These are phyloP conservation scores for Collichthys lucidus DNA, from an alignment of 2,113 vertebrate species.

Conservation along the genomic window DNA sequence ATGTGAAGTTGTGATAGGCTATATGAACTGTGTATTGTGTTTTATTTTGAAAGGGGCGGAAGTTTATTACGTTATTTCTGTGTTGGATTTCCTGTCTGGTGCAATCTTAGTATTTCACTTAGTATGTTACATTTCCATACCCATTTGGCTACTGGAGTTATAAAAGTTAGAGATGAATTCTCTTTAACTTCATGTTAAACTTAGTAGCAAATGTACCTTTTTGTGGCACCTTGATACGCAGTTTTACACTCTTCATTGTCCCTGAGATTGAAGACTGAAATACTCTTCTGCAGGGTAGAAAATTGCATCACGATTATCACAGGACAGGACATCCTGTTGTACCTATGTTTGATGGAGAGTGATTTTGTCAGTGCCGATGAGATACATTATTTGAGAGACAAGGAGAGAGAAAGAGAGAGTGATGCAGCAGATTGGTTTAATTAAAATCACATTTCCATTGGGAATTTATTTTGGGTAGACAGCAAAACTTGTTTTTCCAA, in stretches of 20 bases:
- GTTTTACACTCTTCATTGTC: constrained; percentile 21
- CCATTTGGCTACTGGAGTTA: neutral
- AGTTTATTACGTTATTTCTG: no score
- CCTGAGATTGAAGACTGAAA: constrained; percentile 15
- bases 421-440: constrained; percentile 62
- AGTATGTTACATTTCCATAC: neutral
- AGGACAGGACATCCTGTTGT: constrained; percentile 46
- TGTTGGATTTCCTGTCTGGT: neutral
- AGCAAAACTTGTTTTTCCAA: neutral
- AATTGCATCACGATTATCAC: constrained; percentile 44
- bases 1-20: no score
- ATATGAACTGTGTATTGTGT: no score
- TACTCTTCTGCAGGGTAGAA: constrained; percentile 29
- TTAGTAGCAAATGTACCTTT: neutral
- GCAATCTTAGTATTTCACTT: neutral
- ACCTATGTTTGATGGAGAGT: constrained; percentile 49
- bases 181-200: neutral
- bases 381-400: constrained; percentile 57
- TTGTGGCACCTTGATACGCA: constrained; percentile 1
- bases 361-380: constrained; percentile 61
- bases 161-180: neutral
- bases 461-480: constrained; percentile 31
- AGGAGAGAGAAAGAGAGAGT: constrained; percentile 25
- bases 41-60: no score
- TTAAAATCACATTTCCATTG: constrained; percentile 63